phyloP scores from a whole-genome alignment of 2,888 invertebrate genomes.

The Hoplodrina blanda region DNA sequence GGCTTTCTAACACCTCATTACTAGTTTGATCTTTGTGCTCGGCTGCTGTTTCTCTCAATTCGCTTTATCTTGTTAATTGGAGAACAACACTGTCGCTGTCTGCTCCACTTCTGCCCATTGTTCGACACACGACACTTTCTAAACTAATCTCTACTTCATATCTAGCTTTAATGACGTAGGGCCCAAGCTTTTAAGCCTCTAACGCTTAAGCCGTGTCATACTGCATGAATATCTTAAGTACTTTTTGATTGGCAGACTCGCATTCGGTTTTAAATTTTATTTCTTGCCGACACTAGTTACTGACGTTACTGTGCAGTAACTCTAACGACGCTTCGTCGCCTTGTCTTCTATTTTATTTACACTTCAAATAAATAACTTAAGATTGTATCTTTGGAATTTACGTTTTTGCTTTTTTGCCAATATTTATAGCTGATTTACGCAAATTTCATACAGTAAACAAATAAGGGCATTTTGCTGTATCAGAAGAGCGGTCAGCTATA shows the following conservation, averaged over 20 bases:
- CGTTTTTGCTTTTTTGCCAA: conserved; percentile 54
- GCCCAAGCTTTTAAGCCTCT: conserved; percentile 70
- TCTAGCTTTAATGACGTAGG: conserved; percentile 79
- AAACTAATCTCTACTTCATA: conserved; percentile 80
- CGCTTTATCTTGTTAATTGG: conserved; percentile 81
- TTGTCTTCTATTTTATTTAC: conserved; percentile 46
- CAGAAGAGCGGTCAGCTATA: conserved; percentile 47
- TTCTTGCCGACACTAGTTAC: conserved; percentile 17
- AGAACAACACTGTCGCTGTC: conserved; percentile 70
- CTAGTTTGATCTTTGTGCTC: conserved; percentile 67
- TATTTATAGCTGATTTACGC: conserved; percentile 59
- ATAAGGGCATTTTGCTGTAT: conserved; percentile 48
- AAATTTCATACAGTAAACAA: conserved; percentile 52
- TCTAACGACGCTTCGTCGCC: conserved; percentile 19
- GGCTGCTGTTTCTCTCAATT: conserved; percentile 75
- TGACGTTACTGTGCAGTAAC: conserved; percentile 23
- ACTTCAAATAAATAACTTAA: conserved; percentile 45
- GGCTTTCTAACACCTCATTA: conserved; percentile 75
- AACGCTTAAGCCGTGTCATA: conserved; percentile 54
- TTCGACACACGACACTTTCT: conserved; percentile 86
- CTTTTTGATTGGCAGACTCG: conserved; percentile 49
- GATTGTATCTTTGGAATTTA: conserved; percentile 38
- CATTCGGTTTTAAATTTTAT: conserved; percentile 38
- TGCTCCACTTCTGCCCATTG: conserved; percentile 83
- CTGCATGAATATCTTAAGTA: conserved; percentile 49